These are phyloP conservation scores for Onthophagus taurus DNA, from an alignment of 1,140 invertebrate species.

Conservation along the genomic window DNA sequence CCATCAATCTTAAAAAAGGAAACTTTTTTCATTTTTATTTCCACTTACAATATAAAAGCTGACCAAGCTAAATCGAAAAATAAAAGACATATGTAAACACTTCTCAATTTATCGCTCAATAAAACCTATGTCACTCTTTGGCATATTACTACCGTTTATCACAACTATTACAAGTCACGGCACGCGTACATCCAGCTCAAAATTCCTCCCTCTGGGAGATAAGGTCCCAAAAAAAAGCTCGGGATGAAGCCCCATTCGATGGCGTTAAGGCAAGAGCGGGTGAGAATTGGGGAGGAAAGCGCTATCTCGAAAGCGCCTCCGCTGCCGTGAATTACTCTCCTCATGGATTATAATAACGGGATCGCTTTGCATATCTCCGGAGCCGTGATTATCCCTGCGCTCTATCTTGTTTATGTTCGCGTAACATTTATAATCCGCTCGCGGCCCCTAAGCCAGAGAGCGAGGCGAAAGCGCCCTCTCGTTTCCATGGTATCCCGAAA, in stretches of 20 bases:
- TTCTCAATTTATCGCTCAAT: too few species aligned
- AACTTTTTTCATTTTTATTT: too few species aligned
- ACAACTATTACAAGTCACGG: conserved; percentile 18
- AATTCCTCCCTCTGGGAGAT: conserved; percentile 12
- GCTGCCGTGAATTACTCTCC: conserved; percentile 27
- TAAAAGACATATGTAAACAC: too few species aligned
- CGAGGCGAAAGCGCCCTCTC: too few species aligned
- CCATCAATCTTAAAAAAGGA: too few species aligned
- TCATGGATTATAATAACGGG: conserved; percentile 36
- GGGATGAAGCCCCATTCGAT: conserved; percentile 3
- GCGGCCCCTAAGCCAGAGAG: too few species aligned
- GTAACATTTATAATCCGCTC: conserved; percentile 29
- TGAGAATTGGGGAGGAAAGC: not conserved
- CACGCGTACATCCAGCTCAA: conserved; percentile 17
- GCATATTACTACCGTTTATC: not conserved
- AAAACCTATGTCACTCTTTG: too few species aligned
- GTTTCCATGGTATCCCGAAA: too few species aligned
- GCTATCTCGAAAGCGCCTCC: conserved; percentile 5
- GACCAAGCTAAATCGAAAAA: too few species aligned
- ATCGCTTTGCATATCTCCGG: conserved; percentile 33
- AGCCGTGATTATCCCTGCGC: conserved; percentile 25
- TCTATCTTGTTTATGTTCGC: conserved; percentile 33
- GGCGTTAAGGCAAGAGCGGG: not conserved
- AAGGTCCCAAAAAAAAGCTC: too few species aligned
- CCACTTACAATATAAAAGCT: too few species aligned